A percentile compares a stretch with the other conserved stretches of the same genome.
Conservation (phyloP, 2,797 vertebrate species). For the Neomorphus geoffroyi region DNA sequence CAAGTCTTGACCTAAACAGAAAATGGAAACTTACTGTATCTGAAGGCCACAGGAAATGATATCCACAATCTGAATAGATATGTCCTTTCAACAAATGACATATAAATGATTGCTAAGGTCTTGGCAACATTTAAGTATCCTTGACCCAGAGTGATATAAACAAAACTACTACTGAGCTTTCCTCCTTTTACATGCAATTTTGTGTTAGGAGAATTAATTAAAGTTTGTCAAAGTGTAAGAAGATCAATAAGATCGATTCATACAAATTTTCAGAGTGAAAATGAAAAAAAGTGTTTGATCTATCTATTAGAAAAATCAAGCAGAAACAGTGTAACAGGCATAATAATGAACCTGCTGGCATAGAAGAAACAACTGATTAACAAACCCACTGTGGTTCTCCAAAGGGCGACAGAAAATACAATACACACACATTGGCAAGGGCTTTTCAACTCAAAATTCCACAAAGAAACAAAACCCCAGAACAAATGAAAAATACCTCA, state of each 20-base stretch:
- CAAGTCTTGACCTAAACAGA: background rate
- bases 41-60: background rate
- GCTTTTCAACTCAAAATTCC: background rate
- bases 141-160: background rate
- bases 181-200: background rate
- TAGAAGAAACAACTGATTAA: background rate
- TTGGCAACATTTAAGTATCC: background rate
- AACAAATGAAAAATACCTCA: background rate
- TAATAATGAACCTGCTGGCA: background rate
- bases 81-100: background rate
- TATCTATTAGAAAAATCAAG: background rate
- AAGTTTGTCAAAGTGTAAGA: conserved; percentile 55
- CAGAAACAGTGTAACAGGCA: background rate
- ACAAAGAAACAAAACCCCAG: background rate
- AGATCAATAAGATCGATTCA: conserved; percentile 64
- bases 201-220: conserved; percentile 58
- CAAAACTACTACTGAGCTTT: background rate
- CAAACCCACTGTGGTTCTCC: background rate
- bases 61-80: background rate
- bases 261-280: conserved; percentile 63
- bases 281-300: background rate
- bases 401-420: background rate
- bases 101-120: background rate
- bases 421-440: background rate
- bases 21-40: background rate